phyloP scores from a whole-genome alignment of 1,140 invertebrate species.

The Drosophila funebris region DNA sequence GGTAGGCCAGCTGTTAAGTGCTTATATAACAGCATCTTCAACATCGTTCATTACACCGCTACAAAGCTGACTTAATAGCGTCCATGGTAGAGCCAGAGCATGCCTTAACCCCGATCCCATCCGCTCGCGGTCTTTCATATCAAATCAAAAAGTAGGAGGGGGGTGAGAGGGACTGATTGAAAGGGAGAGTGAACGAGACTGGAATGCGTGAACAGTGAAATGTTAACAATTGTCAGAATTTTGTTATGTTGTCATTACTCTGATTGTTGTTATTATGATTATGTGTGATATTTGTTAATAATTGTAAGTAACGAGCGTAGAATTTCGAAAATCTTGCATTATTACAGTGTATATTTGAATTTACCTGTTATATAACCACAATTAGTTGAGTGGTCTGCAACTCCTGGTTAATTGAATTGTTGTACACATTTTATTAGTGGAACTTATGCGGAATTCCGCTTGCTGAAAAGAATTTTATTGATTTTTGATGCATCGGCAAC shows the following conservation, averaged over 20 bases:
- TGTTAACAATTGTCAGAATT: constrained; percentile 60
- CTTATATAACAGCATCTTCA: constrained; percentile 59
- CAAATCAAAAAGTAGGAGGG: not conserved
- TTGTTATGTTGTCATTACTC: constrained; percentile 38
- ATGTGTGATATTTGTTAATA: constrained; percentile 24
- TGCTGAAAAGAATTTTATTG: constrained; percentile 30
- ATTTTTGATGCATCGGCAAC: constrained; percentile 35
- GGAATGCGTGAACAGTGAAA: constrained; percentile 55
- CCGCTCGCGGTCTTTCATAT: constrained; percentile 20
- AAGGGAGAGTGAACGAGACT: constrained; percentile 29
- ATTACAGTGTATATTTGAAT: not conserved
- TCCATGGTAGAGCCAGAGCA: not conserved
- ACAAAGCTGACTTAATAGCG: not conserved
- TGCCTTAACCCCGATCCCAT: not conserved
- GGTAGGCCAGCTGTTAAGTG: constrained; percentile 64
- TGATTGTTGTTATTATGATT: constrained; percentile 18
- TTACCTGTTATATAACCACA: constrained; percentile 37
- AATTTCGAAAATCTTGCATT: constrained; percentile 15
- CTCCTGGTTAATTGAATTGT: constrained; percentile 10
- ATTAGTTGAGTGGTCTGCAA: constrained; percentile 16
- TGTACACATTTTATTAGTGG: constrained; percentile 15
- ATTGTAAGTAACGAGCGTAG: constrained; percentile 13
- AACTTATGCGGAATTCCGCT: constrained; percentile 36
- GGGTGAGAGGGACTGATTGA: constrained; percentile 5
- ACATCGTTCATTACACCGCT: constrained; percentile 10